Base-by-base conservation (phyloP, 2,797 vertebrate genomes). In the Phataginus tetradactyla region DNA sequence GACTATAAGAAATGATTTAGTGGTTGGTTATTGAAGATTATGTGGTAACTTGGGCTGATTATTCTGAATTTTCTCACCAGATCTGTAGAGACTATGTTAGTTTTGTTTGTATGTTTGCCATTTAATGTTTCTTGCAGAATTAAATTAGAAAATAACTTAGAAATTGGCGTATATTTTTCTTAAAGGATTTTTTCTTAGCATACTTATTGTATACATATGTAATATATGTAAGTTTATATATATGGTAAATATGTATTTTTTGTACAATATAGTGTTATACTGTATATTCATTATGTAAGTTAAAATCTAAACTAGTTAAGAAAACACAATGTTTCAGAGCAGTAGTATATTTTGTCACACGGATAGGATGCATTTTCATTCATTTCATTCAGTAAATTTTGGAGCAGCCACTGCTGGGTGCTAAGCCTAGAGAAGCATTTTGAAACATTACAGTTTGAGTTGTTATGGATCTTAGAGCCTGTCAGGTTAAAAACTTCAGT, bases 201-300 rank as follows among this genome's bases (percentile, higher is more conserved):
- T 0, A 14, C 20, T 74, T 87, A 39, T 34, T 51, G 32, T 90
- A 61, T 63, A 1, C 14, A 4, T 57, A 6, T 63, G 3, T 14
- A 64, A 37, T 75, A 27, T 75, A 39, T 53, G 27, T 51, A 29
- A 37, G 17, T 45, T 57, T 55, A 69, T 64, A 18, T 91, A 51
- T 59, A 75, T 45, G 45, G 63, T 86, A 87, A 79, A 75, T 84
- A 37, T 53, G 8, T 90, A 32, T 95, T 88, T 84, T 93, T 90
- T 83, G 68, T 88, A 57, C n/a, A 83, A 7, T 86, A n/a, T 29
- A 80, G 11, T 51, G 8, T 74, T 59, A 9, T 39, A 21, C n/a
- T 8, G 17, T 34, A 51, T 83, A 17, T 71, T 91, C 63, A 75
- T 34, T 78, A 42, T 86, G 7, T 66, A 23, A 72, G 29, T 78